Evolutionary conservation across 1,140 invertebrate genomes (phyloP), one percentile per base, ranked within the genome.

Genomic region (Procambarus clarkii): DNA sequence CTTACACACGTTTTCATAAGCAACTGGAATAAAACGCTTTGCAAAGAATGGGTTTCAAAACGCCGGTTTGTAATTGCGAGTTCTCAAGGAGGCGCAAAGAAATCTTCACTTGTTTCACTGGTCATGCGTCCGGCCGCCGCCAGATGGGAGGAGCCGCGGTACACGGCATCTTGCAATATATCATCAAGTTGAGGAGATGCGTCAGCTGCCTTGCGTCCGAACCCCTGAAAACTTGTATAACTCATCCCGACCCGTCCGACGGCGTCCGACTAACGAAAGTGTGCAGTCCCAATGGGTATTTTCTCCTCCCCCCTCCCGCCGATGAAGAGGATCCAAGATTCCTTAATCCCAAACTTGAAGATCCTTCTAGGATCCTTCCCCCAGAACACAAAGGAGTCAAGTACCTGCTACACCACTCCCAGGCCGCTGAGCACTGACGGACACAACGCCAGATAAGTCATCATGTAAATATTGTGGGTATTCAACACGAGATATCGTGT

Each of bases 91-190:
- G 88, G 88, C 45, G 88, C 88, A 79, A 44, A 45, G 77, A 82
- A 50, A 79, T 86, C 88, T 91, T 91, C 88, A 91, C 88, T 91
- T 79, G 88, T 91, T 91, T 91, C 81, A 69, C 58, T 50, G 82
- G 74, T 84, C 88, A 46, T 88, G 77, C 74, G 76, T 64, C 85
- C 85, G 71, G 9, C 85, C 85, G 46, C 48, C 74, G 18, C 85
- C 50, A 78, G 82, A 79, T 85, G 74, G 82, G 82, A 91, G 88
- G 88, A 91, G 80, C 58, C 88, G 54, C 88, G 76, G 46, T 54
- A 71, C 88, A 91, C 88, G 88, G 88, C 82, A 91, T 85, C 82
- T 71, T 91, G 88, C 88, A 91, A 91, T 91, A 91, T 86, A 91
- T 91, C 88, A 91, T 91, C 88, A 85, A 81, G 71, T 34, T 85